These are phyloP conservation scores for Peromyscus leucopus DNA, from an alignment of 2,113 vertebrate species.

Conservation along the genomic window DNA sequence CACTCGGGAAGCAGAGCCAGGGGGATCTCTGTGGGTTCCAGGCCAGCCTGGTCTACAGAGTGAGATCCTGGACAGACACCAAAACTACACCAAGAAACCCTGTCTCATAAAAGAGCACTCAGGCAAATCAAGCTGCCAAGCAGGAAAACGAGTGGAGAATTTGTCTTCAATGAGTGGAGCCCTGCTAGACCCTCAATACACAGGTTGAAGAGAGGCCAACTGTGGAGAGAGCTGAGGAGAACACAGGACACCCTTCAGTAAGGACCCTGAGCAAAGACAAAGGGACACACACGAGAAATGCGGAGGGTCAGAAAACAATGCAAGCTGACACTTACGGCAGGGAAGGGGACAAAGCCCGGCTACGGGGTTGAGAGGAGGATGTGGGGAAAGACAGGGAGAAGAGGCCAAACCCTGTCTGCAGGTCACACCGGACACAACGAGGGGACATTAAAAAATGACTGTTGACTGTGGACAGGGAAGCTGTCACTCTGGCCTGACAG, in stretches of 20 bases:
- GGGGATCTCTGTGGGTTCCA: too few species aligned
- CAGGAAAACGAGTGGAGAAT: constrained; percentile 18
- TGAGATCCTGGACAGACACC: too few species aligned
- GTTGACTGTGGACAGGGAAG: neutral
- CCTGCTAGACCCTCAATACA: neutral
- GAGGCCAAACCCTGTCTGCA: neutral
- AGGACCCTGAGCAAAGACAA: neutral
- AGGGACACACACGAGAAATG: neutral
- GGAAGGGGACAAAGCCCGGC: neutral
- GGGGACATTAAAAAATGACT: neutral
- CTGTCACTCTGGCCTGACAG: neutral
- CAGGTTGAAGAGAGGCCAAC: neutral
- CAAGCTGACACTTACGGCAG: neutral
- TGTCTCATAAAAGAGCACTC: neutral
- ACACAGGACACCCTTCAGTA: constrained; percentile 12
- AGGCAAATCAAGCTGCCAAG: constrained; percentile 2
- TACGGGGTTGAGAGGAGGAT: neutral
- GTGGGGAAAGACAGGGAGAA: neutral
- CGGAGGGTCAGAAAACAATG: neutral
- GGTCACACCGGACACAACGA: neutral
- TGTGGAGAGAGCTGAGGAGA: neutral
- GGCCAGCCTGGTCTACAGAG: too few species aligned
- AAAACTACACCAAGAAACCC: too few species aligned
- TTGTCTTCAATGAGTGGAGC: neutral
- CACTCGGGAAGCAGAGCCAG: too few species aligned